Evolutionary conservation across 2,888 invertebrate species (phyloP).

Genomic region (Holacanthella duospinosa): DNA sequence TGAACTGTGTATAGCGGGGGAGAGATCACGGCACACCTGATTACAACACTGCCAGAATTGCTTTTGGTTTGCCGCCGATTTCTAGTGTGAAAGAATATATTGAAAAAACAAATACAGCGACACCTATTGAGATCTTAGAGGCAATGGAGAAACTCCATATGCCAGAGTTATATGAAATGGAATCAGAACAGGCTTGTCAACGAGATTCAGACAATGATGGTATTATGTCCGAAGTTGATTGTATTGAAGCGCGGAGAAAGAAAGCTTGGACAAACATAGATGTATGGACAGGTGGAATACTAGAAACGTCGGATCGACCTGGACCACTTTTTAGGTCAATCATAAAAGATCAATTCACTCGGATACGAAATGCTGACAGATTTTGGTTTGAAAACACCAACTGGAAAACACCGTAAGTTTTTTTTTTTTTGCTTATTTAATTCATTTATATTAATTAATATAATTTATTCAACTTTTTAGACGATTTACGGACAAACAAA

Average conservation of each 20-base stretch:
- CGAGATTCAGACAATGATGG: not conserved
- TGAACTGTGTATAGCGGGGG: too few species aligned
- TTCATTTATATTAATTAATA: not conserved
- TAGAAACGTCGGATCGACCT: conserved; percentile 47
- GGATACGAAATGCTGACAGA: conserved; percentile 50
- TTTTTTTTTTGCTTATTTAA: too few species aligned
- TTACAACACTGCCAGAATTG: conserved; percentile 49
- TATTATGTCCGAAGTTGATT: not conserved
- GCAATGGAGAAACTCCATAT: conserved; percentile 19
- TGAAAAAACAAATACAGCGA: conserved; percentile 22
- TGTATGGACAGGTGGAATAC: conserved; percentile 50
- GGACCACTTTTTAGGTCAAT: conserved; percentile 47
- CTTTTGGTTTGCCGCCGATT: conserved; percentile 43
- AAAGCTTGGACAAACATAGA: conserved; percentile 45
- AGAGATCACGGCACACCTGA: conserved; percentile 50
- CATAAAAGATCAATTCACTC: conserved; percentile 48
- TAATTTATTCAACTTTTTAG: conserved; percentile 42
- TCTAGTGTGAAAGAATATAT: conserved; percentile 39
- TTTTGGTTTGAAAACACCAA: conserved; percentile 50
- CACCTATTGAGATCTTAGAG: conserved; percentile 17
- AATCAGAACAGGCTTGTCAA: not conserved
- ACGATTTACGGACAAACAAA: conserved; percentile 45
- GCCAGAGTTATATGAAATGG: too few species aligned
- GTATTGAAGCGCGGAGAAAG: not conserved
- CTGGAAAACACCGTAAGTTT: conserved; percentile 29